A percentile compares a stretch with the other conserved stretches of the same genome.
phyloP scores from a whole-genome alignment of 2,888 invertebrate species.

The Quadroppia sp. region DNA sequence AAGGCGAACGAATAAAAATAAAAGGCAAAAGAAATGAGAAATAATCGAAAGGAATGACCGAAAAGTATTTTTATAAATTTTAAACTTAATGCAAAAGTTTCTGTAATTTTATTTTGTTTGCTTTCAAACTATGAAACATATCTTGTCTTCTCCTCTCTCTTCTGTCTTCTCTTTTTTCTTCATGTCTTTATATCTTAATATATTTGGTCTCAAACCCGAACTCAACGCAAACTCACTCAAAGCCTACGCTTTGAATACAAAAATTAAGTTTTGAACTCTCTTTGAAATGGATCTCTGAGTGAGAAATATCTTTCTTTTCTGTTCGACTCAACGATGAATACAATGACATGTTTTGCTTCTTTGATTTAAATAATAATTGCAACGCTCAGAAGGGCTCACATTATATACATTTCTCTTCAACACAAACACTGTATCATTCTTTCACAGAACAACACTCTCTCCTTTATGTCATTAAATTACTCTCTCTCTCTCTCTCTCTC shows the following conservation, averaged over 20 bases:
- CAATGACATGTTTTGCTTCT: constrained; percentile 24
- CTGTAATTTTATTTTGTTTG: background rate
- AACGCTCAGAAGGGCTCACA: background rate
- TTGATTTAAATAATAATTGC: constrained; percentile 21
- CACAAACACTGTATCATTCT: background rate
- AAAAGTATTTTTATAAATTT: too few relatives aligned
- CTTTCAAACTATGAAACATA: background rate
- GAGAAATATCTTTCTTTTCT: constrained; percentile 4
- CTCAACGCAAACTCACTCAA: constrained; percentile 15
- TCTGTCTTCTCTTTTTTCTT: background rate
- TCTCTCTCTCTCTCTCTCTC: too few relatives aligned
- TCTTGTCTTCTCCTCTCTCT: too few relatives aligned
- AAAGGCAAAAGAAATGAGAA: background rate
- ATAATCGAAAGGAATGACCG: constrained; percentile 4
- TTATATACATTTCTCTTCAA: background rate
- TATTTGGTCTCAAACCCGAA: background rate
- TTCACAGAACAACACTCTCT: constrained; percentile 1
- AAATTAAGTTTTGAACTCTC: background rate
- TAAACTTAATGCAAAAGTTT: constrained; percentile 11
- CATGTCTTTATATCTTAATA: background rate
- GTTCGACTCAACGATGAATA: too few relatives aligned
- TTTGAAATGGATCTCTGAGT: background rate
- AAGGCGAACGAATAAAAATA: background rate
- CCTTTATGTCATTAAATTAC: background rate
- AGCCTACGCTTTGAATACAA: background rate